phyloP scores from a whole-genome alignment of 2,797 vertebrate genomes.

The Argyrosomus regius region DNA sequence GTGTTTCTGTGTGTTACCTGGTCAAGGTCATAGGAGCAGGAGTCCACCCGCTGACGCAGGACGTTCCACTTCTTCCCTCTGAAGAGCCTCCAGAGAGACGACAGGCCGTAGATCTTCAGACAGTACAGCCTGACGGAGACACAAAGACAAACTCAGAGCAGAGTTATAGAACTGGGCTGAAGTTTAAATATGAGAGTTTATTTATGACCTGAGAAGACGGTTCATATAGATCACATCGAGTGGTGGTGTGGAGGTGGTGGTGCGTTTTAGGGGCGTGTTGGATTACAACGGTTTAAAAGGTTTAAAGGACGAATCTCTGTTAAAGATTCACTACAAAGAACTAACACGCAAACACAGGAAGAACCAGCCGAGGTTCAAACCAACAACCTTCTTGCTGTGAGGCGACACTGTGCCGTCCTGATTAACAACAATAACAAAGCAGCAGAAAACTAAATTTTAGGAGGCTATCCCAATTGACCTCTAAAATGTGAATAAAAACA shows the following conservation, averaged over 20 bases:
- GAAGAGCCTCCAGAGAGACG: constrained; percentile 97
- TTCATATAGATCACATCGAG: not conserved
- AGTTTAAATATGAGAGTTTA: not conserved
- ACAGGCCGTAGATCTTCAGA: constrained; percentile 94
- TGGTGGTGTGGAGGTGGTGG: not conserved
- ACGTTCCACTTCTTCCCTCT: constrained; percentile 99
- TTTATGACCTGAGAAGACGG: not conserved
- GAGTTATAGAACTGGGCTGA: too few relatives aligned
- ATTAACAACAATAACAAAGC: not conserved
- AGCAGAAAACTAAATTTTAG: not conserved
- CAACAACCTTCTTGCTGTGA: too few relatives aligned
- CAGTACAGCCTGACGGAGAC: constrained; percentile 90
- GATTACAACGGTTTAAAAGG: too few relatives aligned
- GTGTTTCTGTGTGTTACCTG: constrained; percentile 85
- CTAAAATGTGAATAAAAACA: too few relatives aligned
- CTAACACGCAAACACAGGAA: too few relatives aligned
- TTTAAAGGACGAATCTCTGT: too few relatives aligned
- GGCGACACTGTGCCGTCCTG: too few relatives aligned
- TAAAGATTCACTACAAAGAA: too few relatives aligned
- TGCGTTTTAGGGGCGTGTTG: not conserved
- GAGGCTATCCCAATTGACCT: not conserved
- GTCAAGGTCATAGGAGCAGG: constrained; percentile 97
- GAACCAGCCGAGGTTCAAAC: too few relatives aligned
- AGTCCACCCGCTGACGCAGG: constrained; percentile 95
- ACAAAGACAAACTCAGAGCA: constrained; percentile 10